These are phyloP conservation scores for Ceyx cyanopectus DNA, from an alignment of 2,113 vertebrate genomes.

Conservation along the genomic window DNA sequence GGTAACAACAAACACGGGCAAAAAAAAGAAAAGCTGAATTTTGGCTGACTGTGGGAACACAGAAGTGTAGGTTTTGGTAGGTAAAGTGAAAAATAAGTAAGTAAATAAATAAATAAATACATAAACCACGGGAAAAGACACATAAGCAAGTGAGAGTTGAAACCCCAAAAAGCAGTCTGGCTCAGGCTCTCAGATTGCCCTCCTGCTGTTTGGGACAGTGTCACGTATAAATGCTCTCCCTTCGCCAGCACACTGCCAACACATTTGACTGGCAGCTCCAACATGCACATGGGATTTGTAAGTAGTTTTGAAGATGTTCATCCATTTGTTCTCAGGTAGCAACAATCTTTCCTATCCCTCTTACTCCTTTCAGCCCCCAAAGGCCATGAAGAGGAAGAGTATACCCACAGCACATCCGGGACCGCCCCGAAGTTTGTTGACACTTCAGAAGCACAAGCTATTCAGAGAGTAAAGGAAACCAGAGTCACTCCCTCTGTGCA, in stretches of 20 bases:
- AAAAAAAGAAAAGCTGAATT: not conserved
- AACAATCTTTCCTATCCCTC: not conserved
- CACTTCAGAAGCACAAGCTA: not conserved
- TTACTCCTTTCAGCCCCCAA: not conserved
- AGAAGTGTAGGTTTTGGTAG: not conserved
- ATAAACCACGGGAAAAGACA: not conserved
- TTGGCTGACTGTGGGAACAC: not conserved
- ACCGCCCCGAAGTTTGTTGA: not conserved
- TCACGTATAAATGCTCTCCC: not conserved
- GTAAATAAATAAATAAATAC: too few species aligned
- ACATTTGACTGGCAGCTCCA: not conserved
- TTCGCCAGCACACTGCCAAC: not conserved
- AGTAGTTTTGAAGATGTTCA: not conserved
- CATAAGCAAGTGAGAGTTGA: not conserved
- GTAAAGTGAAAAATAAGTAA: not conserved
- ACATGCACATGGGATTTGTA: not conserved
- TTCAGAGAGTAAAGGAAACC: not conserved
- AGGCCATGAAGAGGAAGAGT: not conserved
- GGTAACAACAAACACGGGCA: slow-evolving; percentile 30
- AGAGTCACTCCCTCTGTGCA: not conserved
- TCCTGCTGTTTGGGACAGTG: not conserved
- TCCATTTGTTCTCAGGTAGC: not conserved
- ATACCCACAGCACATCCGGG: not conserved
- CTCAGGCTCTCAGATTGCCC: not conserved
- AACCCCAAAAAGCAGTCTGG: not conserved